Conservation (phyloP, 2,888 invertebrate species). For the Sphaerophoria rueppellii region DNA sequence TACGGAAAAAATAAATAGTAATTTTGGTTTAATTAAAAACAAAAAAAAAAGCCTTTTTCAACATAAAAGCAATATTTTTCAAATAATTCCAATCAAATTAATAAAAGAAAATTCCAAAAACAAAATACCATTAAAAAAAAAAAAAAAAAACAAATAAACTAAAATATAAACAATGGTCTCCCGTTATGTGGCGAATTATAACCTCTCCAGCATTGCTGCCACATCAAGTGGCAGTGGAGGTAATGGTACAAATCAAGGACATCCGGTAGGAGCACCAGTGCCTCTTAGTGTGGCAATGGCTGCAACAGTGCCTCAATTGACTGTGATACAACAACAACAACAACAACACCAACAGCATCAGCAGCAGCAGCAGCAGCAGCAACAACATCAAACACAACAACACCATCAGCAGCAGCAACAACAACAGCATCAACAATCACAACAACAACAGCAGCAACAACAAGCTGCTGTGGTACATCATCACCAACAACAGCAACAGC, state of each 20-base stretch:
- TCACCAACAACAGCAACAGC: constrained; percentile 50
- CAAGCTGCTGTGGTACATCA: constrained; percentile 31
- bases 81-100: background rate
- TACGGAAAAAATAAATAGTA: background rate
- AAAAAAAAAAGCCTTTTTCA: constrained; percentile 35
- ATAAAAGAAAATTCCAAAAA: constrained; percentile 11
- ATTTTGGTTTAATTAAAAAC: constrained; percentile 2
- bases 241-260: constrained; percentile 69
- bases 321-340: constrained; percentile 72
- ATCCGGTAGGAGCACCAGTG: constrained; percentile 65
- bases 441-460: constrained; percentile 24
- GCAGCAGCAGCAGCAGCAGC: constrained; percentile 46
- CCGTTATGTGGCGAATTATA: constrained; percentile 65
- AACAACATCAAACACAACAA: constrained; percentile 48
- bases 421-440: constrained; percentile 44
- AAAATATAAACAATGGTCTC: constrained; percentile 57
- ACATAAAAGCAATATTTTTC: constrained; percentile 66
- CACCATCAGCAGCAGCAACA: constrained; percentile 43
- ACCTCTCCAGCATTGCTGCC: constrained; percentile 57
- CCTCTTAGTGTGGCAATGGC: constrained; percentile 62
- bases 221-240: constrained; percentile 48
- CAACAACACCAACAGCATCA: constrained; percentile 60
- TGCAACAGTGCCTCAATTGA: constrained; percentile 67
- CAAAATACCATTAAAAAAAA: constrained; percentile 48
- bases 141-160: constrained; percentile 41